phyloP scores from a whole-genome alignment of 2,888 invertebrate genomes.

The Cheilosia scutellata region DNA sequence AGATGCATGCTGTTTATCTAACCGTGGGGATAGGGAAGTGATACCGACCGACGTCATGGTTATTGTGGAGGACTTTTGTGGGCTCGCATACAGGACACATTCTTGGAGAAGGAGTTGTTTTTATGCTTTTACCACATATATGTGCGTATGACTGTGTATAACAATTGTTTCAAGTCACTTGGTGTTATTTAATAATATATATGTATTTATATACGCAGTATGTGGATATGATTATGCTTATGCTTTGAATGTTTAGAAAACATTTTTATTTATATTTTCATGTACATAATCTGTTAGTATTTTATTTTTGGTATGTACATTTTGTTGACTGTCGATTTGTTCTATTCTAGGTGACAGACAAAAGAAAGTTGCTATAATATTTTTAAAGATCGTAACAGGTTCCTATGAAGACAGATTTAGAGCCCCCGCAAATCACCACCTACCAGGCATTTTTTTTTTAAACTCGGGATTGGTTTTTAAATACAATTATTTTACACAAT shows the following conservation, averaged over 20 bases:
- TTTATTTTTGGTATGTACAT: not conserved
- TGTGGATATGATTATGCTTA: conserved; percentile 20
- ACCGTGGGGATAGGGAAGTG: not conserved
- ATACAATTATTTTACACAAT: no score
- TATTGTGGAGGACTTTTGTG: conserved; percentile 40
- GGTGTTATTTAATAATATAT: not conserved
- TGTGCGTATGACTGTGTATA: conserved; percentile 17
- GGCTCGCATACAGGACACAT: conserved; percentile 26
- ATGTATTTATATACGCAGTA: not conserved
- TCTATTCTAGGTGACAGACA: no score
- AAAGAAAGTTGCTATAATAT: no score
- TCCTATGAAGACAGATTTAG: no score
- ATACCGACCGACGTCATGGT: conserved; percentile 16
- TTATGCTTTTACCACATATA: conserved; percentile 10
- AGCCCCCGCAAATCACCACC: no score
- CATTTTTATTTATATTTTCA: not conserved
- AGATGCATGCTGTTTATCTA: conserved; percentile 34
- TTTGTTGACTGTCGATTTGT: no score
- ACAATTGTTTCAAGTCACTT: conserved; percentile 19
- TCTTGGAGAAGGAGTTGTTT: conserved; percentile 2
- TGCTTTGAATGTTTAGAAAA: conserved; percentile 45
- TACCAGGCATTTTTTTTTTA: no score
- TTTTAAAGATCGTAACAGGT: no score
- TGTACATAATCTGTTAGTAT: conserved; percentile 1
- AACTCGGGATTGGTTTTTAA: no score